A percentile compares a stretch with the other conserved stretches of the same genome.
Evolutionary conservation across 1,140 invertebrate genomes (phyloP).

Genomic region (Aphelenchoides besseyi): DNA sequence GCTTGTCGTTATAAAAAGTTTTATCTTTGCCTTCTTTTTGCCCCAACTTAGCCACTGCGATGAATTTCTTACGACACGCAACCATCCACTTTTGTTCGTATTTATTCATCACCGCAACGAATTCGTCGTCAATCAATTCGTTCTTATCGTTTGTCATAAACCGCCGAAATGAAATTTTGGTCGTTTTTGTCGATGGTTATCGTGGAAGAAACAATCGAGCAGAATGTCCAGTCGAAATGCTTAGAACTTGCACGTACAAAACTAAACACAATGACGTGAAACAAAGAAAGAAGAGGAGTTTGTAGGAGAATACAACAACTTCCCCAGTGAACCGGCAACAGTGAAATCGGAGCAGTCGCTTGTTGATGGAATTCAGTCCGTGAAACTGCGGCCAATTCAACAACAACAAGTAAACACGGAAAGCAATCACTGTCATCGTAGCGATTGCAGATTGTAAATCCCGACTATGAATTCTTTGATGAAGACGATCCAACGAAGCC

Average conservation of each 20-base stretch:
- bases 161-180: constrained; percentile 5
- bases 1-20: neutral
- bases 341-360: constrained; percentile 4
- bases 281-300: neutral
- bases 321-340: constrained; percentile 12
- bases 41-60: neutral
- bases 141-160: neutral
- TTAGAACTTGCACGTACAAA: neutral
- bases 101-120: neutral
- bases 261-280: neutral
- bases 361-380: constrained; percentile 23
- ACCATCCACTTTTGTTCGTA: neutral
- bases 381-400: constrained; percentile 17
- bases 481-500: constrained; percentile 16
- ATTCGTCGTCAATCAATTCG: neutral
- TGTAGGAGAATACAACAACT: neutral
- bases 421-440: neutral
- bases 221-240: neutral
- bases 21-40: neutral
- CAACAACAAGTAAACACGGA: neutral
- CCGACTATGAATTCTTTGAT: neutral
- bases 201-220: neutral
- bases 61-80: constrained; percentile 1
- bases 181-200: neutral
- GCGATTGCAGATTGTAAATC: constrained; percentile 5